Evolutionary conservation across 1,140 invertebrate species (phyloP), one percentile per base, ranked within the genome.

Genomic region (Onthophagus taurus): DNA sequence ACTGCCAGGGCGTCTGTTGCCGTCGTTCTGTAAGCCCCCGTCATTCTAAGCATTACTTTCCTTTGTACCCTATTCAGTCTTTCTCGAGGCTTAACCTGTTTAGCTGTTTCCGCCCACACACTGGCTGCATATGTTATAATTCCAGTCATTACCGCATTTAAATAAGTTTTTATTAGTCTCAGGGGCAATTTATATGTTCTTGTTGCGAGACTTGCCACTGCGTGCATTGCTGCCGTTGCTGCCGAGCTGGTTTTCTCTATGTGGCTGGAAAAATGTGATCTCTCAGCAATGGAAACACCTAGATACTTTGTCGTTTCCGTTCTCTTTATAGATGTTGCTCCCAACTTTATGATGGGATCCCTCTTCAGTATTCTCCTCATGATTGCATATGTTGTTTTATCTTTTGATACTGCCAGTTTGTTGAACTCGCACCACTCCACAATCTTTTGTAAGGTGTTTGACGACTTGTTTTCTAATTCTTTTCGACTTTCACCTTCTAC

Each of bases 1-100:
- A 38, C 26, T 3, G 17, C 13, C 1, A 45, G 35, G 8, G 43
- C 44, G 7, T 45, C 44, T 5, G 18, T 7, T 1, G 44, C 36
- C 13, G 35, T 38, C 0, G 44, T 45, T 1, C 33, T 7, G 26
- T 33, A 45, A 12, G 44, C 35, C 2, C 44, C 44, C 2, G 44
- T 18, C 12, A 45, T 5, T 16, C 21, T 24, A 1, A 38, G 5
- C 2, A 45, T 12, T 0, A 45, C 26, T n/a, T 16, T 23, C 14
- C 44, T 37, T 13, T 45, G 44, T 0, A 35, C 24, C 6, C 4
- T 35, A 19, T 30, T 18, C 2, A 45, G n/a, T 14, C 16, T 18
- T 12, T 38, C 14, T 11, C 38, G 3, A 5, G 23, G 38, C 12
- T 45, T 45, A 3, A 45, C 35, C 3, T 30, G 33, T 7, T 5